These are phyloP conservation scores for Chiloscyllium punctatum DNA, from an alignment of 2,797 vertebrate species.

Conservation along the genomic window DNA sequence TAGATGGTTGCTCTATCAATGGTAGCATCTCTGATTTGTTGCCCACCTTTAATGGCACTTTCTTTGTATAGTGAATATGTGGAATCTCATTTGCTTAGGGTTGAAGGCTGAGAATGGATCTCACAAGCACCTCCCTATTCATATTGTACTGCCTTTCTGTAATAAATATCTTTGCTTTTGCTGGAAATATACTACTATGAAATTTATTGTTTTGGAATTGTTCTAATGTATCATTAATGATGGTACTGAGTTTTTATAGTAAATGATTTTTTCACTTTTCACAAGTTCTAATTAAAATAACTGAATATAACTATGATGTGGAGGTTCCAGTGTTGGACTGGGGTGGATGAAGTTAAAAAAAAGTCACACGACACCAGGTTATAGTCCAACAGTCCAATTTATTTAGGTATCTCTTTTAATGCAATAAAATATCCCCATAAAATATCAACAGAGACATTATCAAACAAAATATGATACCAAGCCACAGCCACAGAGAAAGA, in stretches of 20 bases:
- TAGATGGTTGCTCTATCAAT: neutral
- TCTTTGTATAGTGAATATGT: neutral
- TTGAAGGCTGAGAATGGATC: neutral
- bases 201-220: neutral
- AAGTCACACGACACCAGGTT: no score
- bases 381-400: no score
- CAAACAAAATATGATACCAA: no score
- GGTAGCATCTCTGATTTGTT: neutral
- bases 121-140: neutral
- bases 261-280: no score
- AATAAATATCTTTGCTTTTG: neutral
- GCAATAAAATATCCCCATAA: neutral
- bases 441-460: no score
- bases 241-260: neutral
- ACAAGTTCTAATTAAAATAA: no score
- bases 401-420: neutral
- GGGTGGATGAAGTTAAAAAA: no score
- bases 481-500: no score
- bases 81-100: neutral
- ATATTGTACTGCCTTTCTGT: neutral
- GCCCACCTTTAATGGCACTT: neutral
- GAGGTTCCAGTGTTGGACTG: no score
- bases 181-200: neutral
- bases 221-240: neutral
- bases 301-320: no score